Evolutionary conservation across 2,888 invertebrate genomes (phyloP).

Genomic region (Byasa hedistus): DNA sequence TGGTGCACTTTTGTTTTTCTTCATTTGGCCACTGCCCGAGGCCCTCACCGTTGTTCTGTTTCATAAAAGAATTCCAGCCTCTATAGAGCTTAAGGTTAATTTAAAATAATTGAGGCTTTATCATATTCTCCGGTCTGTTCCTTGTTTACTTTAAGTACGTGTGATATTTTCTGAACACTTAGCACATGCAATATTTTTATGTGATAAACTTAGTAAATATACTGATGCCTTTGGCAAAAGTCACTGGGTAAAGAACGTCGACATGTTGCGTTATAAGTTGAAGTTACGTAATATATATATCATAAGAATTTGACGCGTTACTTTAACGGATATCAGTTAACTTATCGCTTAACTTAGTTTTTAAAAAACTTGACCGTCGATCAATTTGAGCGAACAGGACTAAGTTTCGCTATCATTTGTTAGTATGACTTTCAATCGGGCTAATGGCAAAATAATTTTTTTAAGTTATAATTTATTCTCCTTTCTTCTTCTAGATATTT

Average conservation of each 20-base stretch:
- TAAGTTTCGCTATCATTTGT: no score
- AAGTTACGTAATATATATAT: background rate
- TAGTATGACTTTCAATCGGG: no score
- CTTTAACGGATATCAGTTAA: no score
- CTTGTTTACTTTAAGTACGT: background rate
- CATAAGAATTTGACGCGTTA: no score
- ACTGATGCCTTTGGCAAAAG: constrained; percentile 1
- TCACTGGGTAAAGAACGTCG: constrained; percentile 5
- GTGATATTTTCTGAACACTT: constrained; percentile 3
- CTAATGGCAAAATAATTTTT: no score
- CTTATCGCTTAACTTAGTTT: no score
- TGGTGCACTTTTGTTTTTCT: constrained; percentile 66
- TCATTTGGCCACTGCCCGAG: constrained; percentile 53
- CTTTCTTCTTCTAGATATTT: no score
- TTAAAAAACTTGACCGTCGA: no score
- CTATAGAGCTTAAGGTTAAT: constrained; percentile 40
- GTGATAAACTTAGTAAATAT: constrained; percentile 9
- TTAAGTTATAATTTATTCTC: no score
- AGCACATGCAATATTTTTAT: background rate
- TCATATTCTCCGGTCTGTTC: constrained; percentile 6
- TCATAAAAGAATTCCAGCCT: constrained; percentile 50
- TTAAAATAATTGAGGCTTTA: constrained; percentile 36
- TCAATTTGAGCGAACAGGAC: no score
- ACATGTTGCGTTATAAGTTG: background rate
- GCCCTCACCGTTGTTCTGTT: constrained; percentile 43